Base-by-base conservation (phyloP, 2,888 invertebrate genomes). In the Phytoseiulus persimilis region DNA sequence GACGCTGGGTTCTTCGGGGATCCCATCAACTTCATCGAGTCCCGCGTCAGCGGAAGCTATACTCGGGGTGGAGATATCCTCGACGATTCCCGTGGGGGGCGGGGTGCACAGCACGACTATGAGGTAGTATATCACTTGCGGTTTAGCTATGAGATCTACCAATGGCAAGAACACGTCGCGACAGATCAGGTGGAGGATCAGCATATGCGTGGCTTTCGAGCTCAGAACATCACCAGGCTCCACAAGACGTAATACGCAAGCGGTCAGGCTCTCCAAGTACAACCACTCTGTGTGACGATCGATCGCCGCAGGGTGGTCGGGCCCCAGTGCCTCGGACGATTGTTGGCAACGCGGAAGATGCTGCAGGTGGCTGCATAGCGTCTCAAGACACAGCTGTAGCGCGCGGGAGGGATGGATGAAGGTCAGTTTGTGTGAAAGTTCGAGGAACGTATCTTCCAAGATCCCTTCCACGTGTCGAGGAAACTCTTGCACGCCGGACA, bases 61-160 rank as follows among this genome's bases (percentile, higher is more conserved):
- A 32, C 33, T 33, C 87, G 87, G 14, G 28, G 87, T 39, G 14
- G 87, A n/a, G n/a, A 45, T 3, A 3, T 87, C 32, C 9, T 87
- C 87, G 18, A 28, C 45, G 11, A 39, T 45, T n/a, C 9, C 87
- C 6, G 33, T 14, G 11, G 87, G 33, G 1, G 32, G 32, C 32
- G 87, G 87, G 23, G 87, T 87, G 87, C 90, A 90, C 23, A 91
- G 33, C n/a, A 91, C 83, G 31, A 90, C 83, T 6, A 90, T 83
- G 32, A 91, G 87, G 83, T 90, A 89, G 84, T 91, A 91, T 0
- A 91, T 83, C 89, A 90, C 91, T 65, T 90, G 45, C 32, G 91
- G 91, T 90, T 91, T 90, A 45, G 91, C 90, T 31, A 91, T 83
- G 83, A 91, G 89, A 87, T 91, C 90, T 83, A 91, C 90, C 32